Conservation (phyloP, 1,140 invertebrate genomes). For the Caenorhabditis inopinata region DNA sequence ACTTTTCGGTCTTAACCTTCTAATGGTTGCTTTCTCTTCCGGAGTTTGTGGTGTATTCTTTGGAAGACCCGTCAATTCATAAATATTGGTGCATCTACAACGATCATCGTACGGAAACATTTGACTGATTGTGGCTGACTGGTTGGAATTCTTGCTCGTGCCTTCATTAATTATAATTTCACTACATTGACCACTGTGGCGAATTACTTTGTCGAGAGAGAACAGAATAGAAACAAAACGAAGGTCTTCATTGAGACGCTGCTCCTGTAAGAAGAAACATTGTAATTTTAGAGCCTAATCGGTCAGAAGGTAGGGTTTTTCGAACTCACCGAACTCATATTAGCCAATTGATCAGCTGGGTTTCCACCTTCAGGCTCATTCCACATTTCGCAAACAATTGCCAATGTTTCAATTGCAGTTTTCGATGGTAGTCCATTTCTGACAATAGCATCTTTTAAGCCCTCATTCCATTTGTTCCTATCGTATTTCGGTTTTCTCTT, state of each 20-base stretch:
- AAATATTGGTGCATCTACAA: not conserved
- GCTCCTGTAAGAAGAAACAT: too few species aligned
- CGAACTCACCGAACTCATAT: slow-evolving; percentile 3
- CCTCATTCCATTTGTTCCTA: not conserved
- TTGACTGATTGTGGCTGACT: not conserved
- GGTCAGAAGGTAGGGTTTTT: too few species aligned
- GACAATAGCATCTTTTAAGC: not conserved
- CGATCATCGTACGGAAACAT: not conserved
- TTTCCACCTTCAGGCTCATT: slow-evolving; percentile 36
- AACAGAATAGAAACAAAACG: not conserved
- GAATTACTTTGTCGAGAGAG: not conserved
- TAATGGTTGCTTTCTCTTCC: not conserved
- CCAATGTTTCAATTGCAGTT: not conserved
- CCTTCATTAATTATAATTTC: not conserved
- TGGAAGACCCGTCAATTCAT: not conserved
- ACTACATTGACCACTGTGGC: not conserved
- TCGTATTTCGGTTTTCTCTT: not conserved
- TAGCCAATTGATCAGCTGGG: not conserved
- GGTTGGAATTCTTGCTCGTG: not conserved
- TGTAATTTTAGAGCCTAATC: too few species aligned
- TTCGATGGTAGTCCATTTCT: not conserved
- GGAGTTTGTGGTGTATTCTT: too few species aligned
- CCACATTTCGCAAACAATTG: slow-evolving; percentile 38
- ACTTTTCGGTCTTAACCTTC: not conserved
- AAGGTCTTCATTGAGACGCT: not conserved